These are phyloP conservation scores for Sapajus apella DNA, from an alignment of 2,113 vertebrate species.

Conservation along the genomic window DNA sequence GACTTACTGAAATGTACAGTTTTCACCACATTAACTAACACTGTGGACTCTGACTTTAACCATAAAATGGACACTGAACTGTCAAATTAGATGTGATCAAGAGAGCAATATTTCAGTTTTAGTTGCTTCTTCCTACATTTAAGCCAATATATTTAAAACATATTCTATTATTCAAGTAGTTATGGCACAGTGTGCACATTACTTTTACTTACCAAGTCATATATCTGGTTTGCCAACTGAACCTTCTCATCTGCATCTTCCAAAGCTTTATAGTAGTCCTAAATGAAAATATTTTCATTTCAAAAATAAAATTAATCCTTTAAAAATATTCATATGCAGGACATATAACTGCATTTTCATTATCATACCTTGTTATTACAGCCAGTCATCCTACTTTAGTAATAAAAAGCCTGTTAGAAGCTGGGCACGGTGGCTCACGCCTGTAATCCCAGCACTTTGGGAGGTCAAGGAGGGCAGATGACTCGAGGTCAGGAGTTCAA, in stretches of 20 bases:
- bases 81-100: slow-evolving; percentile 15
- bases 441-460: no score
- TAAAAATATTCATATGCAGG: neutral
- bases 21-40: neutral
- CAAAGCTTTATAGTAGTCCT: slow-evolving; percentile 99
- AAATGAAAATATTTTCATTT: slow-evolving; percentile 64
- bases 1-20: neutral
- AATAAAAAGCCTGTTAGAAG: slow-evolving; percentile 2
- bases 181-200: neutral
- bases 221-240: slow-evolving; percentile 99
- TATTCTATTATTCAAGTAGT: neutral
- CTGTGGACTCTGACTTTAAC: neutral
- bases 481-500: no score
- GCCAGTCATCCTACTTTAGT: neutral
- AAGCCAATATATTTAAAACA: slow-evolving; percentile 4
- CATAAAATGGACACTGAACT: neutral
- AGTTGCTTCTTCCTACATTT: neutral
- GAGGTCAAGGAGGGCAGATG: no score
- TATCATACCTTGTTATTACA: neutral
- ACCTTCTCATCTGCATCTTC: slow-evolving; percentile 99
- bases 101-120: neutral
- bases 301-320: slow-evolving; percentile 34
- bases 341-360: slow-evolving; percentile 20
- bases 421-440: no score
- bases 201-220: slow-evolving; percentile 95